phyloP scores from a whole-genome alignment of 1,140 invertebrate species.

The Rhagoletis zephyria region DNA sequence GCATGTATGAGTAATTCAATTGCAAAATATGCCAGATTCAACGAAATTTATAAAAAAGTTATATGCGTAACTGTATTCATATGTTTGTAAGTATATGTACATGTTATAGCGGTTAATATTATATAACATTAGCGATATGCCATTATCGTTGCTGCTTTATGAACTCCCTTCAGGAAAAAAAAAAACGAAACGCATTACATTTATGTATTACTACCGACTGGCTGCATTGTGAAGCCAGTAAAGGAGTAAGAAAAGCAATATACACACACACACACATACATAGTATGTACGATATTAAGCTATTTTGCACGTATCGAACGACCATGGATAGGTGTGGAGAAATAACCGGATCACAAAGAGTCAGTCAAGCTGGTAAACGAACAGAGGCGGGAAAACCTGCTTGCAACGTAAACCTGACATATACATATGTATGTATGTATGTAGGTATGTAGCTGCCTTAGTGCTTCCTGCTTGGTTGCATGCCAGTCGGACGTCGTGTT shows the following conservation, averaged over 20 bases:
- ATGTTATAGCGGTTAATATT: not conserved
- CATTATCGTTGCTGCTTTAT: not conserved
- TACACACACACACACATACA: not conserved
- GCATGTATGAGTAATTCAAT: too few species aligned
- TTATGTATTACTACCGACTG: not conserved
- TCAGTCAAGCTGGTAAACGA: slow-evolving; percentile 16
- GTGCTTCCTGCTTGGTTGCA: slow-evolving; percentile 28
- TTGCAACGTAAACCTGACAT: not conserved
- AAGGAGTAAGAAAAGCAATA: slow-evolving; percentile 18
- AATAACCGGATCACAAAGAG: slow-evolving; percentile 28
- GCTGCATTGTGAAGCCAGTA: not conserved
- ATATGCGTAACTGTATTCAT: not conserved
- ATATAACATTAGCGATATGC: not conserved
- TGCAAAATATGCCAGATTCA: too few species aligned
- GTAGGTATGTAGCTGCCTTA: not conserved
- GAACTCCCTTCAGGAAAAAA: not conserved
- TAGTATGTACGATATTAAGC: not conserved
- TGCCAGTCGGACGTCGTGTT: not conserved
- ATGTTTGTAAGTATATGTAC: not conserved
- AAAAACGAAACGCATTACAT: slow-evolving; percentile 12
- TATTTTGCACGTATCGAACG: not conserved
- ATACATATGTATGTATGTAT: too few species aligned
- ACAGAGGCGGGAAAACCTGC: slow-evolving; percentile 23
- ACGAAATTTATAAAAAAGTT: too few species aligned
- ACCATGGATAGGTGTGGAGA: not conserved